Base-by-base conservation (phyloP, 2,888 invertebrate genomes). In the Omphaloscelis lunosa region DNA sequence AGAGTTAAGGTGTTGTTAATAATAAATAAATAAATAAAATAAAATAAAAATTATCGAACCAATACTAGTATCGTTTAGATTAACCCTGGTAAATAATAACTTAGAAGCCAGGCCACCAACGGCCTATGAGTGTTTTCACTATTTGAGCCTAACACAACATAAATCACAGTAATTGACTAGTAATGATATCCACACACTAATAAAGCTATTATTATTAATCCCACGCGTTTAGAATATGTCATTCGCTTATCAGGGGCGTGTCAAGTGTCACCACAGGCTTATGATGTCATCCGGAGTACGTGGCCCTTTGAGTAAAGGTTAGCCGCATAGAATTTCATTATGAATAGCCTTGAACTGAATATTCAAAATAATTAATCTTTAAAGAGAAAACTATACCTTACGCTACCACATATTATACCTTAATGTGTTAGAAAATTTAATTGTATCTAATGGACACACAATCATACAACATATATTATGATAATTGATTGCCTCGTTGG, bases 181-280 rank as follows among this genome's bases (percentile, higher is more conserved):
- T 17, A 34, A 56, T 58, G n/a, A 45, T 11, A 34, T 20, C 2
- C 66, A 73, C 34, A 73, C 34, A 7, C 29, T n/a, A 29, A 15
- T 72, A 63, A 20, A n/a, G n/a, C n/a, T n/a, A n/a, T n/a, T n/a
- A n/a, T n/a, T 56, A 27, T 56, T 29, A 65, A 72, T 29, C 39
- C 41, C n/a, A 41, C 6, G 15, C 41, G 23, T 56, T 72, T 39
- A 65, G 17, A 53, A 66, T 72, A 39, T 41, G 41, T 56, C 53
- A 56, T 72, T 56, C 65, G 53, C 17, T 29, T 39, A 53, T 11
- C 20, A 39, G 39, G 27, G 51, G 20, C 29, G 53, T 53, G 15
- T 65, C 63, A 56, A 72, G 53, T 72, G 53, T 65, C 23, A 65
- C 53, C 53, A 39, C 53, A 68, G 23, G 41, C 53, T 56, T 56